Percentiles rank a stretch among this genome's conserved stretches.
Evolutionary conservation across 2,797 vertebrate genomes (phyloP).

Genomic region (Crocidura indochinensis): DNA sequence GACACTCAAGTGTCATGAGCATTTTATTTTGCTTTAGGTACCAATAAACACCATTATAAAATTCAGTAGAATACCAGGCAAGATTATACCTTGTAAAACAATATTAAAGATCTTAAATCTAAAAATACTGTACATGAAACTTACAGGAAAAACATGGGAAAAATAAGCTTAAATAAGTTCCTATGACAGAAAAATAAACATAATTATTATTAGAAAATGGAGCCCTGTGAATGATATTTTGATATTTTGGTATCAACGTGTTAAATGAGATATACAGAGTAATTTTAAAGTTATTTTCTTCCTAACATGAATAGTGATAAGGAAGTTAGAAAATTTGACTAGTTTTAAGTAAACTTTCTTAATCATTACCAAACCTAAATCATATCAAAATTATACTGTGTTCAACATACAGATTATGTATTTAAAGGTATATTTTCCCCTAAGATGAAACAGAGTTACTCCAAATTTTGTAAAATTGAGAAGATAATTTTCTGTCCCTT

Average conservation of each 20-base stretch:
- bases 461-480: background rate
- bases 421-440: conserved; percentile 20
- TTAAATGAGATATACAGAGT: conserved; percentile 32
- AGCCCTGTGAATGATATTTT: conserved; percentile 10
- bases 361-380: conserved; percentile 43
- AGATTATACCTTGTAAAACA: conserved; percentile 38
- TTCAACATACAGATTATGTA: conserved; percentile 43
- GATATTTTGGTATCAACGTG: background rate
- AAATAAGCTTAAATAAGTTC: background rate
- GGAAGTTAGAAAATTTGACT: conserved; percentile 9
- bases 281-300: conserved; percentile 33
- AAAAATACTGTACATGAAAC: no score
- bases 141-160: no score
- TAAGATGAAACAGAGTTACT: conserved; percentile 26
- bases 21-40: conserved; percentile 24
- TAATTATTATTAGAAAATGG: background rate
- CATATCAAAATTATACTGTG: conserved; percentile 37
- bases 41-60: no score
- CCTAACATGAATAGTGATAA: background rate
- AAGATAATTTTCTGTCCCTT: background rate
- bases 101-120: conserved; percentile 13
- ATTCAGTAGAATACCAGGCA: background rate
- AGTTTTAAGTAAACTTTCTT: conserved; percentile 6
- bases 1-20: conserved; percentile 7
- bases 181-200: background rate